Conservation (phyloP, 2,888 invertebrate species). For the Balanococcus diminutus region DNA sequence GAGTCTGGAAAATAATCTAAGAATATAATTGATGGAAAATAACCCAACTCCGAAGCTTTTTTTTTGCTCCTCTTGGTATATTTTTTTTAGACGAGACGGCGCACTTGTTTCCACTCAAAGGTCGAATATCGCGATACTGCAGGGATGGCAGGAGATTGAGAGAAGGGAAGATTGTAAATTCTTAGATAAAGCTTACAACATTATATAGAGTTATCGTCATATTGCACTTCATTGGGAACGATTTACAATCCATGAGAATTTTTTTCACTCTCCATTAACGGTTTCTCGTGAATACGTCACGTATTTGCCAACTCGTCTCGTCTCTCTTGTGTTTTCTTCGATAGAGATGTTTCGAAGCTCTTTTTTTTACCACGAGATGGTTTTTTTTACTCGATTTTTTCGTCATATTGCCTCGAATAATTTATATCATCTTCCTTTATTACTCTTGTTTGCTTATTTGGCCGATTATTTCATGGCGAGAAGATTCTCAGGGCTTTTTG, state of each 20-base stretch:
- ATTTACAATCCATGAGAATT: conserved; percentile 45
- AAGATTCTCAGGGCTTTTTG: no score
- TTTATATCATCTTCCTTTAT: background rate
- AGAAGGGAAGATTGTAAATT: background rate
- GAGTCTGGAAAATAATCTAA: no score
- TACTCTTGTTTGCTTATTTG: background rate
- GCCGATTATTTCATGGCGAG: no score
- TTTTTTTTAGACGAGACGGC: no score
- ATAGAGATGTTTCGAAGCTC: background rate
- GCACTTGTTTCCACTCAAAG: background rate
- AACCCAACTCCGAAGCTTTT: no score
- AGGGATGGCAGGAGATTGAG: background rate
- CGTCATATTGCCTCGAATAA: background rate
- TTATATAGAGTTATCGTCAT: conserved; percentile 9
- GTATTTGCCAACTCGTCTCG: conserved; percentile 33
- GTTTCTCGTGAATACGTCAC: conserved; percentile 47
- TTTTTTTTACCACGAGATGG: background rate
- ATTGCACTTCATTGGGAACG: conserved; percentile 32
- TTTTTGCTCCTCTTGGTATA: background rate
- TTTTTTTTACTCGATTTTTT: background rate
- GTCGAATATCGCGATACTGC: background rate
- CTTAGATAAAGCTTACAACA: background rate
- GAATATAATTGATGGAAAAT: no score
- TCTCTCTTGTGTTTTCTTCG: background rate
- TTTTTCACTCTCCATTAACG: conserved; percentile 46